phyloP scores from a whole-genome alignment of 2,113 vertebrate genomes.

The Sus scrofa region T2T-Sscrofa CM000813.6:96768001-96768500 shows the following conservation, averaged over 20 bases:
- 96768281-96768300: neutral
- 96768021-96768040: no score
- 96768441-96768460: neutral
- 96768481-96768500: neutral
- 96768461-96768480: neutral
- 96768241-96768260: neutral
- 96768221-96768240: neutral
- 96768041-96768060: no score
- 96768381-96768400: constrained; percentile 4
- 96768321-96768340: neutral
- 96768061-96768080: no score
- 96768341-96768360: neutral
- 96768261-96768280: neutral
- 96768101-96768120: no score
- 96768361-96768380: neutral
- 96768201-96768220: neutral
- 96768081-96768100: no score
- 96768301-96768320: neutral
- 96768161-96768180: no score
- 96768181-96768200: neutral
- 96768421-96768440: neutral
- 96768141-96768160: no score
- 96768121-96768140: no score
- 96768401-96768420: neutral
- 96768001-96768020: no score